These are phyloP conservation scores for Hypomesus transpacificus DNA, from an alignment of 2,113 vertebrate species.

Conservation along the genomic window DNA sequence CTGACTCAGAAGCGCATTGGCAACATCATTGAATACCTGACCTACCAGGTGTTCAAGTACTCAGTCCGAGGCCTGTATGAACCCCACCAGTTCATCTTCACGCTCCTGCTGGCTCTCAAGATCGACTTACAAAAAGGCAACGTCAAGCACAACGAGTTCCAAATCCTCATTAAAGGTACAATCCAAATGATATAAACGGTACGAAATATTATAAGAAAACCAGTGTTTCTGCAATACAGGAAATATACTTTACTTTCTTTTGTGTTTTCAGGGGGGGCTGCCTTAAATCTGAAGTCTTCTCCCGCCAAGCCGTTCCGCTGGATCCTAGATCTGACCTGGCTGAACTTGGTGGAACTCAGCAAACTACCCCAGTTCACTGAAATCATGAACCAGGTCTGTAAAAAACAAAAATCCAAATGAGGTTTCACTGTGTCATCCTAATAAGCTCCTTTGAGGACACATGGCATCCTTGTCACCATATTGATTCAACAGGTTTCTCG, in stretches of 20 bases:
- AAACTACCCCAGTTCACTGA: slow-evolving; percentile 79
- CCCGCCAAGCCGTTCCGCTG: slow-evolving; percentile 82
- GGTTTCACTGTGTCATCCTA: not conserved
- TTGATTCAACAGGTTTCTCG: slow-evolving; percentile 40
- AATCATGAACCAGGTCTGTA: slow-evolving; percentile 76
- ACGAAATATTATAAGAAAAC: too few species aligned
- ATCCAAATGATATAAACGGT: not conserved
- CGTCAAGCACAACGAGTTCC: slow-evolving; percentile 79
- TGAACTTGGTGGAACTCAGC: slow-evolving; percentile 86
- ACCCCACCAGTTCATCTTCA: slow-evolving; percentile 87
- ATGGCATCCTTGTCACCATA: not conserved
- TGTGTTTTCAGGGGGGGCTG: slow-evolving; percentile 78
- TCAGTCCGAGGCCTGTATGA: slow-evolving; percentile 81
- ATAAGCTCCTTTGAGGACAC: too few species aligned
- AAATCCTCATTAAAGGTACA: slow-evolving; percentile 85
- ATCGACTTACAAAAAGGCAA: slow-evolving; percentile 83
- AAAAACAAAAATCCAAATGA: not conserved
- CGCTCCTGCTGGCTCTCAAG: slow-evolving; percentile 81
- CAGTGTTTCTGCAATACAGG: too few species aligned
- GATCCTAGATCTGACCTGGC: slow-evolving; percentile 88
- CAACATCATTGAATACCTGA: slow-evolving; percentile 85
- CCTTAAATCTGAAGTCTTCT: slow-evolving; percentile 83
- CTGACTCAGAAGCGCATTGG: slow-evolving; percentile 80
- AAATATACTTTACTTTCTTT: not conserved
- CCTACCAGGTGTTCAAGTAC: slow-evolving; percentile 82